These are phyloP conservation scores for Volucella inanis DNA, from an alignment of 2,888 invertebrate genomes.

Conservation along the genomic window DNA sequence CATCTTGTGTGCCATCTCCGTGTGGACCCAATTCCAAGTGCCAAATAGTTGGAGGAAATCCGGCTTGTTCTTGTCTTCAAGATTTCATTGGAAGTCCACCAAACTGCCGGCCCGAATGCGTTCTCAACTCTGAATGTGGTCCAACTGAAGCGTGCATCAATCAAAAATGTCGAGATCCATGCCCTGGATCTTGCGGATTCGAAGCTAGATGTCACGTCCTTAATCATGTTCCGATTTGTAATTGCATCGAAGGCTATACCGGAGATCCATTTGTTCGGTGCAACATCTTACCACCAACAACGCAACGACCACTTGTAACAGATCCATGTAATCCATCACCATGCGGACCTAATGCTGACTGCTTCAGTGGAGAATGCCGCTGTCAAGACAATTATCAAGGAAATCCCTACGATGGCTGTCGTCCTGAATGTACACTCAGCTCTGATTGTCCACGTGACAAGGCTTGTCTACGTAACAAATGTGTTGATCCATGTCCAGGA, in stretches of 20 bases:
- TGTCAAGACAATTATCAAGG: slow-evolving; percentile 89
- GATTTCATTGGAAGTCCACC: slow-evolving; percentile 91
- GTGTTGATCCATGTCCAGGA: slow-evolving; percentile 89
- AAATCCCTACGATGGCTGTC: slow-evolving; percentile 87
- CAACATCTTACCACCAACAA: slow-evolving; percentile 84
- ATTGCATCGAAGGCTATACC: slow-evolving; percentile 89
- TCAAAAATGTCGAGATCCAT: slow-evolving; percentile 92
- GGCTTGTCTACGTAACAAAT: slow-evolving; percentile 88
- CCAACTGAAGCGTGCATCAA: slow-evolving; percentile 90
- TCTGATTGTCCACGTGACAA: slow-evolving; percentile 88
- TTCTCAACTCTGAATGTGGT: slow-evolving; percentile 90
- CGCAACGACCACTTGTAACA: slow-evolving; percentile 82
- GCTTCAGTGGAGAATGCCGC: slow-evolving; percentile 87
- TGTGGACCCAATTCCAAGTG: slow-evolving; percentile 93
- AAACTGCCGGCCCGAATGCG: slow-evolving; percentile 91
- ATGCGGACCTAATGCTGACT: slow-evolving; percentile 90
- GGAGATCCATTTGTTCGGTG: slow-evolving; percentile 92
- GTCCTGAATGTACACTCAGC: slow-evolving; percentile 90
- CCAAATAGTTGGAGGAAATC: slow-evolving; percentile 88
- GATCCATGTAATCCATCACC: slow-evolving; percentile 89
- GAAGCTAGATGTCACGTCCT: slow-evolving; percentile 91
- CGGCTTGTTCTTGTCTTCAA: slow-evolving; percentile 91
- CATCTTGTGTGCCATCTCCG: slow-evolving; percentile 91
- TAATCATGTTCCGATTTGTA: slow-evolving; percentile 92
- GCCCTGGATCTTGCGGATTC: slow-evolving; percentile 91